Conservation (phyloP, 2,113 vertebrate genomes). For the Ardeotis arabs region DNA sequence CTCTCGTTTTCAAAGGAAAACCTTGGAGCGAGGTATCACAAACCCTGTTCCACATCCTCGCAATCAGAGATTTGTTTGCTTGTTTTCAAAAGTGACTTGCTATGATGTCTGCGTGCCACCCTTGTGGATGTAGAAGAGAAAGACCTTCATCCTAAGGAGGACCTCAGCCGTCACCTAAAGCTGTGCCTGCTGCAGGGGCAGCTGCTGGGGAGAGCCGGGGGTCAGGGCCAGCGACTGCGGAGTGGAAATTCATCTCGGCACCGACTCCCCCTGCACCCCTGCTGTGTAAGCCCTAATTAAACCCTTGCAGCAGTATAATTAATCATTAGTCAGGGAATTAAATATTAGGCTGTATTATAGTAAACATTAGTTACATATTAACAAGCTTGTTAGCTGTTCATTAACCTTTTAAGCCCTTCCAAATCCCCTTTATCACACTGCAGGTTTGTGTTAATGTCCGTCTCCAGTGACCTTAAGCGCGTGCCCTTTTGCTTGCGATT, state of each 20-base stretch:
- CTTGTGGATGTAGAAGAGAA: background rate
- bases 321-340: constrained; percentile 30
- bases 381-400: background rate
- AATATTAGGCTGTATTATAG: constrained; percentile 10
- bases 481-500: background rate
- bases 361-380: constrained; percentile 27
- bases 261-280: background rate
- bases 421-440: background rate
- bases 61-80: background rate
- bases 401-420: background rate
- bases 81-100: background rate
- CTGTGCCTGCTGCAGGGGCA: background rate
- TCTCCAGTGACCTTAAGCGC: background rate
- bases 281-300: constrained; percentile 23
- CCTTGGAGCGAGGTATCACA: background rate
- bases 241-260: background rate
- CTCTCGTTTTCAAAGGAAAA: background rate
- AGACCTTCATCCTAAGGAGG: background rate
- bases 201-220: background rate
- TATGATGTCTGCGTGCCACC: background rate
- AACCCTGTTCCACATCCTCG: background rate
- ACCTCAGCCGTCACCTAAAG: background rate
- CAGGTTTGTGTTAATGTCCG: background rate
- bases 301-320: constrained; percentile 14
- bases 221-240: fast-evolving